Base-by-base conservation (phyloP, 1,140 invertebrate species). In the Ephestia elutella region DNA sequence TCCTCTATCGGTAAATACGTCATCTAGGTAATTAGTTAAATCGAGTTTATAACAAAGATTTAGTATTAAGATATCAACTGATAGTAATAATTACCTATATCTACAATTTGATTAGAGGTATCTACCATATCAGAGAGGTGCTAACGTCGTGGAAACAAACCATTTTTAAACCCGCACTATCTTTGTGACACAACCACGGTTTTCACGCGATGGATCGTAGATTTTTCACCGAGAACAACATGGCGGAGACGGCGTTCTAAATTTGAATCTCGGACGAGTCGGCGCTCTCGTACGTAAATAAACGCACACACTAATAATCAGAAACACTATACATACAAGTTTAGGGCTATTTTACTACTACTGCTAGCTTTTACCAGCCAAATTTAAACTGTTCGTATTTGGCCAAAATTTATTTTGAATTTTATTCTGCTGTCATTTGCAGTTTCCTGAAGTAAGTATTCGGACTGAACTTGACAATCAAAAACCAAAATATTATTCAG, bases 181-280 rank as follows among this genome's bases (percentile, higher is more conserved):
- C 54, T 72, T 71, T 66, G 70, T 77, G 75, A 76, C 75, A 81
- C 71, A 80, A 75, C 72, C 71, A 73, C 71, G 65, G 62, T 64
- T 82, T 76, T 70, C 68, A 73, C 70, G 66, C 73, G 70, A 80
- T 78, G 75, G 76, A 82, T 83, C 75, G 82, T 87, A 86, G 83
- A 80, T 88, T 86, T 87, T 86, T 84, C 83, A 83, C 81, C 68
- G 73, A 85, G 77, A 86, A 78, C 83, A 86, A 88, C 86, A 88
- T 88, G 86, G 82, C 83, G 86, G 82, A 81, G 83, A 83, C 81
- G 80, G 77, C 70, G 82, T 88, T 88, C 83, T 88, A 88, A 86
- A 79, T 87, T 87, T 83, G 83, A 88, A 88, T 83, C 86, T 86
- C 84, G 86, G 84, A 85, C 86, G 84, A 87, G 84, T 84, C 82